Conservation (phyloP, 2,888 invertebrate species). For the Drepana falcataria region DNA sequence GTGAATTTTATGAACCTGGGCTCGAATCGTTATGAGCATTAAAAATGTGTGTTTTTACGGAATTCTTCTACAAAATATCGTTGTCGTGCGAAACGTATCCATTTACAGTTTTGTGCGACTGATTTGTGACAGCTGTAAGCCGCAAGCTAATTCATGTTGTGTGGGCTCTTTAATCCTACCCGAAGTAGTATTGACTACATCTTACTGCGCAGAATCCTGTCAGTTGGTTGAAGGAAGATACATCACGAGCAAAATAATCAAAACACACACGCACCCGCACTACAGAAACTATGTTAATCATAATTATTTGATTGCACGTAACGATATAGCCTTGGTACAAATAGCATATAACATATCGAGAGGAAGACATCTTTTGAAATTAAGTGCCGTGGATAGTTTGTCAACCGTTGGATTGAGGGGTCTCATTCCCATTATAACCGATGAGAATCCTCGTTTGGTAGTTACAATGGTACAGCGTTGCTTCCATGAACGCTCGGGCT, state of each 20-base stretch:
- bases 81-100: conserved; percentile 16
- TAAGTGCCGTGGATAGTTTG: conserved; percentile 30
- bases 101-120: conserved; percentile 30
- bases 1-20: neutral
- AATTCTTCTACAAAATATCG: conserved; percentile 9
- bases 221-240: conserved; percentile 17
- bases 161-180: conserved; percentile 39
- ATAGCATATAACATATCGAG: conserved; percentile 1
- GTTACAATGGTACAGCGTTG: conserved; percentile 34
- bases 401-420: conserved; percentile 31
- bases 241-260: conserved; percentile 13
- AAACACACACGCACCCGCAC: conserved; percentile 17
- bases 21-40: conserved; percentile 1
- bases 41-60: conserved; percentile 9
- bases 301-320: conserved; percentile 7
- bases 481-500: conserved; percentile 15
- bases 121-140: conserved; percentile 25
- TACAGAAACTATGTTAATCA: conserved; percentile 13
- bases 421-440: conserved; percentile 26
- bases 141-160: conserved; percentile 29
- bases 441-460: conserved; percentile 19
- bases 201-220: conserved; percentile 44
- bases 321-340: conserved; percentile 25
- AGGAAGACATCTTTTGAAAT: conserved; percentile 17
- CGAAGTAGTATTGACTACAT: conserved; percentile 39